Evolutionary conservation across 53 echinoderm and acorn worm species (phyloP).

Genomic region (Antedon mediterranea): DNA sequence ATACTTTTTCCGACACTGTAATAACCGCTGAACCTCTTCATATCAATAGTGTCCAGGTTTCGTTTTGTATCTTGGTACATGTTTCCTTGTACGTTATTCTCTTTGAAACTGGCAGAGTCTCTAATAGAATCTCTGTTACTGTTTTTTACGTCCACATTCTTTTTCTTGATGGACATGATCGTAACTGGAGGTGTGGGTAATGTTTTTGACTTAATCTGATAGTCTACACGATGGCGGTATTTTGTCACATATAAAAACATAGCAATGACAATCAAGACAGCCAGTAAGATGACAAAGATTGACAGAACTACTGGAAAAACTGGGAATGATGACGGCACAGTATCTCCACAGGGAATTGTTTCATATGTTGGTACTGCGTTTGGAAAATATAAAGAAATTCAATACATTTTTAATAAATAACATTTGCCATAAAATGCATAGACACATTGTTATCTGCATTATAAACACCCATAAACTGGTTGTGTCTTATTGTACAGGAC

Average conservation of each 20-base stretch:
- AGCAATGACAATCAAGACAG: slow-evolving; percentile 57
- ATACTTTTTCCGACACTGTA: slow-evolving; percentile 46
- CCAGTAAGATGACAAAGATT: slow-evolving; percentile 61
- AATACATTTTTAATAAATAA: too few relatives aligned
- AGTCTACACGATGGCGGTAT: slow-evolving; percentile 71
- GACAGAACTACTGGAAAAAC: slow-evolving; percentile 51
- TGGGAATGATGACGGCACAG: slow-evolving; percentile 6
- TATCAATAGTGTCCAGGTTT: slow-evolving; percentile 55
- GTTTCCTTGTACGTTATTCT: slow-evolving; percentile 52
- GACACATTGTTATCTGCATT: too few relatives aligned
- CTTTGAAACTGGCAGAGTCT: slow-evolving; percentile 79
- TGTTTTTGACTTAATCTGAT: slow-evolving; percentile 65
- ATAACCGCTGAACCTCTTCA: slow-evolving; percentile 54
- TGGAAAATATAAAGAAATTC: not conserved
- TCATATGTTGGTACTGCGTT: not conserved
- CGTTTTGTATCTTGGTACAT: slow-evolving; percentile 19
- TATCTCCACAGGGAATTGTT: not conserved
- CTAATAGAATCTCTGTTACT: slow-evolving; percentile 49
- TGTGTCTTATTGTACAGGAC: too few relatives aligned
- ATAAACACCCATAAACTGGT: too few relatives aligned
- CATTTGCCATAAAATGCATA: too few relatives aligned
- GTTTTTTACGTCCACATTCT: slow-evolving; percentile 60
- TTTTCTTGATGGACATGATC: slow-evolving; percentile 43
- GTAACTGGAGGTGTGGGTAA: slow-evolving; percentile 31
- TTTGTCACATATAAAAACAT: slow-evolving; percentile 75